These are phyloP conservation scores for Cheilosia vulpina DNA, from an alignment of 2,888 invertebrate genomes.

Conservation along the genomic window DNA sequence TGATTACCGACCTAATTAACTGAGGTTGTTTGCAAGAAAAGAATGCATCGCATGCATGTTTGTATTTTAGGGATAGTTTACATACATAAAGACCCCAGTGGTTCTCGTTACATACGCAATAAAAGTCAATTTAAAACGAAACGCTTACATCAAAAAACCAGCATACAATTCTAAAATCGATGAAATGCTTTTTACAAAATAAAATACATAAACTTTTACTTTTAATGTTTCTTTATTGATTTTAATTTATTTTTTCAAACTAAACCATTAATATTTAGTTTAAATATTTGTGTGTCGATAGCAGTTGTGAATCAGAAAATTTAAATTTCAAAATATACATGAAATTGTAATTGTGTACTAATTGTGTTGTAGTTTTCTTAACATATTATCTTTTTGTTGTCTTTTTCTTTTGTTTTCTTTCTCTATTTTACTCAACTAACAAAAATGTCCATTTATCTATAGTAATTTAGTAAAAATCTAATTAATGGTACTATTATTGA, in stretches of 20 bases:
- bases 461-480: constrained; percentile 60
- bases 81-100: not conserved
- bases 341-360: constrained; percentile 71
- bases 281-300: constrained; percentile 70
- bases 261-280: constrained; percentile 66
- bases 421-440: constrained; percentile 58
- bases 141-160: constrained; percentile 13
- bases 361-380: constrained; percentile 70
- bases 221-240: constrained; percentile 44
- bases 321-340: constrained; percentile 59
- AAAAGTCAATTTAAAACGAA: constrained; percentile 29
- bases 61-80: not conserved
- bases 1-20: too few relatives aligned
- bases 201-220: constrained; percentile 23
- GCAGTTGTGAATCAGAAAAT: constrained; percentile 70
- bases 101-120: constrained; percentile 35
- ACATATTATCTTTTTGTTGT: constrained; percentile 41
- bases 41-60: too few relatives aligned
- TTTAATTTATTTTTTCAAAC: constrained; percentile 12
- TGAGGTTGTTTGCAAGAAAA: too few relatives aligned
- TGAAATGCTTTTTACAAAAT: constrained; percentile 38
- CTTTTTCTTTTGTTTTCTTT: constrained; percentile 20
- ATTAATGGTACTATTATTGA: constrained; percentile 49
- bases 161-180: constrained; percentile 8
- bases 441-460: constrained; percentile 58